Conservation (phyloP, 2,797 vertebrate species). For the Tarsius wallacei region DNA sequence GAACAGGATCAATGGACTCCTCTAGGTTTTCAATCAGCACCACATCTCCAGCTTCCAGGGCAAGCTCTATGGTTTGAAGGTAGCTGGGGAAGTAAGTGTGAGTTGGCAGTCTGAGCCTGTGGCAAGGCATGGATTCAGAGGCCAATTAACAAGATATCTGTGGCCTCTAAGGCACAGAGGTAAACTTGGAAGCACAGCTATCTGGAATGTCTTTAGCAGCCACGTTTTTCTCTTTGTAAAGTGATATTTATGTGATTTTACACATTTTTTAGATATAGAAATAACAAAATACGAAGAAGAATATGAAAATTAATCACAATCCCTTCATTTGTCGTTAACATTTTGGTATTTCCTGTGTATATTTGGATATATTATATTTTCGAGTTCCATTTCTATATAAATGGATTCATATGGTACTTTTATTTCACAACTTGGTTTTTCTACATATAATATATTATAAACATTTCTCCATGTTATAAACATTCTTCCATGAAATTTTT, state of each 20-base stretch:
- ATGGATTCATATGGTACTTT: background rate
- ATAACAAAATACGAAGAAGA: background rate
- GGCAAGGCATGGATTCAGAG: rapidly evolving
- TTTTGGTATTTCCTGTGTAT: background rate
- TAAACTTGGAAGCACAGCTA: background rate
- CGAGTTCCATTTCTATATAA: slow-evolving; percentile 5
- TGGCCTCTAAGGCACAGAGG: background rate
- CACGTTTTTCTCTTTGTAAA: background rate
- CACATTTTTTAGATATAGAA: slow-evolving; percentile 6
- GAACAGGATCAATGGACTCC: slow-evolving; percentile 96
- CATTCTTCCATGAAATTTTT: slow-evolving; percentile 28
- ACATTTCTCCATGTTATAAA: background rate
- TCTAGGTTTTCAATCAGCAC: slow-evolving; percentile 97
- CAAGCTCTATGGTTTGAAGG: slow-evolving; percentile 94
- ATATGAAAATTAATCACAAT: background rate
- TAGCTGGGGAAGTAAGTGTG: slow-evolving; percentile 91
- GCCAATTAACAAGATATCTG: background rate
- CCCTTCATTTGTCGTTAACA: background rate
- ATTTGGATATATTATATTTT: background rate
- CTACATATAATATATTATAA: slow-evolving; percentile 4
- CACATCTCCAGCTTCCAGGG: slow-evolving; percentile 94
- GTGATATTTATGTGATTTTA: background rate
- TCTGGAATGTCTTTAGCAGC: background rate
- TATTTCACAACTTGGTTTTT: slow-evolving; percentile 32
- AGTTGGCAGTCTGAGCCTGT: background rate